Percentiles rank a stretch among this genome's conserved stretches.
Conservation (phyloP, 2,113 vertebrate genomes). For the Blennius ocellaris region DNA sequence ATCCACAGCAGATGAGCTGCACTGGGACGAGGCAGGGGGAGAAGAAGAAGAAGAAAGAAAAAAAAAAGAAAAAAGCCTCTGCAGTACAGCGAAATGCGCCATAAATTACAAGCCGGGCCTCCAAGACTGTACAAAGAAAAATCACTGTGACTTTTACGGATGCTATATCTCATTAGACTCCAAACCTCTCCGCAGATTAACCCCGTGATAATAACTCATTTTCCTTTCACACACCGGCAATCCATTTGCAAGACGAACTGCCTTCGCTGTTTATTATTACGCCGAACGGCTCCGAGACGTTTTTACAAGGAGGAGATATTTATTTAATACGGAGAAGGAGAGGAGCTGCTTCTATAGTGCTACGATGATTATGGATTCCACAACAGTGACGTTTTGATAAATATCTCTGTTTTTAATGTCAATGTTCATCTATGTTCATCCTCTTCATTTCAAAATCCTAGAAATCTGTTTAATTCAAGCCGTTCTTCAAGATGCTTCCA, state of each 20-base stretch:
- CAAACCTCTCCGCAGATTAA: slow-evolving; percentile 17
- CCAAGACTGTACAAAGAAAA: slow-evolving; percentile 19
- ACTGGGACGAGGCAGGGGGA: neutral
- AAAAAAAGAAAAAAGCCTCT: slow-evolving; percentile 47
- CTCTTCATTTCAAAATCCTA: too few species aligned
- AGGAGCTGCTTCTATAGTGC: neutral
- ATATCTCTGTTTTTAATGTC: too few species aligned
- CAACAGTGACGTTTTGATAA: too few species aligned
- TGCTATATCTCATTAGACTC: slow-evolving; percentile 38
- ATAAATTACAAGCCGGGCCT: slow-evolving; percentile 23
- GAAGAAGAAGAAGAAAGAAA: too few species aligned
- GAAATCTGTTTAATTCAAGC: too few species aligned
- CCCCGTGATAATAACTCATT: slow-evolving; percentile 12
- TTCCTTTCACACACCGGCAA: slow-evolving; percentile 15
- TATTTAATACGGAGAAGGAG: neutral
- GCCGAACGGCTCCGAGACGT: neutral
- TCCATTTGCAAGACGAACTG: slow-evolving; percentile 13
- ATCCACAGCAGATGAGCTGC: slow-evolving; percentile 5
- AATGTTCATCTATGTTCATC: too few species aligned
- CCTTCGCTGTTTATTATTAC: neutral
- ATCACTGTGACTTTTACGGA: slow-evolving; percentile 38
- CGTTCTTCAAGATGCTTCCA: too few species aligned
- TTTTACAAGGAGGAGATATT: slow-evolving; percentile 3
- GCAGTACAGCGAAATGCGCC: slow-evolving; percentile 14
- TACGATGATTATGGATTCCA: too few species aligned